These are phyloP conservation scores for Lemur catta DNA, from an alignment of 2,797 vertebrate species.

Conservation along the genomic window DNA sequence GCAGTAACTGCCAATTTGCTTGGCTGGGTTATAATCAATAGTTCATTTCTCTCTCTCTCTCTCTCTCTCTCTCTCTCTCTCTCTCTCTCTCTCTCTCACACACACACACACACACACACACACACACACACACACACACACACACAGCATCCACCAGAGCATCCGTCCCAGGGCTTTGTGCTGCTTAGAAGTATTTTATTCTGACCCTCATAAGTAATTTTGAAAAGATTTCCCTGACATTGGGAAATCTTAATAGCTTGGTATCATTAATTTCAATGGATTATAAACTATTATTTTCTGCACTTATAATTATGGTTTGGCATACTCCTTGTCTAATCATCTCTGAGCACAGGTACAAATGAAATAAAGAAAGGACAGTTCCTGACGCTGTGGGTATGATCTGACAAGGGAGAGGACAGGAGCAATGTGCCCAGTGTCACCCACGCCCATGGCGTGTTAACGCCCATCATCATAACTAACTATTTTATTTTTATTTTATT, in stretches of 20 bases:
- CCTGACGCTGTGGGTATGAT: neutral
- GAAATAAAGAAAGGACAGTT: neutral
- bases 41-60: neutral
- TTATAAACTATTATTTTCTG: neutral
- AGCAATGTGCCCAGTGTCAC: neutral
- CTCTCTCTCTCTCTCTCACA: too few species aligned
- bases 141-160: too few species aligned
- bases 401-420: neutral
- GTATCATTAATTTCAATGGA: neutral
- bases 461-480: too few species aligned
- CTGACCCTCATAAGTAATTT: neutral
- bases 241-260: neutral
- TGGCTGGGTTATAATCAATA: neutral
- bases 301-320: neutral
- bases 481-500: too few species aligned
- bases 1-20: too few species aligned
- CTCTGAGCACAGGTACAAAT: neutral
- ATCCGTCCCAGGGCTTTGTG: neutral
- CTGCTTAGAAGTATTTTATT: neutral
- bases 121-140: neutral
- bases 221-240: neutral
- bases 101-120: neutral
- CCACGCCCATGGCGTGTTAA: fast-evolving
- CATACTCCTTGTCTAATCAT: neutral
- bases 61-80: too few species aligned